Evolutionary conservation across 1,140 invertebrate species (phyloP).

Genomic region (Papilio machaon): DNA sequence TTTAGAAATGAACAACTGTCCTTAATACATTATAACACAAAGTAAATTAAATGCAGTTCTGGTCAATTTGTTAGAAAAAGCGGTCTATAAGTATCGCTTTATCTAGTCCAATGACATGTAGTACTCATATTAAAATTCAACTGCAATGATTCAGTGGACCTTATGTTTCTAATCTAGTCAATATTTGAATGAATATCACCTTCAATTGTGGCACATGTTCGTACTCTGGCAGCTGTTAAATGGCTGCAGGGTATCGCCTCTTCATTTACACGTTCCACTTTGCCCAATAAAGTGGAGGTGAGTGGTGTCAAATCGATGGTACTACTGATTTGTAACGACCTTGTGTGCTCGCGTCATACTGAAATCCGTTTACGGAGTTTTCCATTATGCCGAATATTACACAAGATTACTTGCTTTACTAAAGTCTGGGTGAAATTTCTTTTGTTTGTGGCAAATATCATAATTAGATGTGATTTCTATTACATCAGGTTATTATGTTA

Average conservation of each 20-base stretch:
- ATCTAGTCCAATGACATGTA: not conserved
- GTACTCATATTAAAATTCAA: not conserved
- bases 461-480: not conserved
- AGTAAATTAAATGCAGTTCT: not conserved
- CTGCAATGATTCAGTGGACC: not conserved
- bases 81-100: not conserved
- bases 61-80: not conserved
- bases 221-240: slow-evolving; percentile 63
- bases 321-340: slow-evolving; percentile 63
- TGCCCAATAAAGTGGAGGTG: slow-evolving; percentile 72
- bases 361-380: slow-evolving; percentile 49
- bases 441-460: not conserved
- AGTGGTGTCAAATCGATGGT: slow-evolving; percentile 71
- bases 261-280: slow-evolving; percentile 77
- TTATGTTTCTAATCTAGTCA: slow-evolving; percentile 51
- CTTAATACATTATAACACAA: too few species aligned
- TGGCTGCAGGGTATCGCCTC: slow-evolving; percentile 68
- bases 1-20: too few species aligned
- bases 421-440: not conserved
- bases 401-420: not conserved
- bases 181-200: slow-evolving; percentile 73
- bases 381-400: slow-evolving; percentile 41
- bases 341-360: slow-evolving; percentile 48
- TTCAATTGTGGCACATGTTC: slow-evolving; percentile 69
- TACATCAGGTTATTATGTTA: not conserved